Evolutionary conservation across 2,797 vertebrate genomes (phyloP).

Genomic region (Scarus forsteni): DNA sequence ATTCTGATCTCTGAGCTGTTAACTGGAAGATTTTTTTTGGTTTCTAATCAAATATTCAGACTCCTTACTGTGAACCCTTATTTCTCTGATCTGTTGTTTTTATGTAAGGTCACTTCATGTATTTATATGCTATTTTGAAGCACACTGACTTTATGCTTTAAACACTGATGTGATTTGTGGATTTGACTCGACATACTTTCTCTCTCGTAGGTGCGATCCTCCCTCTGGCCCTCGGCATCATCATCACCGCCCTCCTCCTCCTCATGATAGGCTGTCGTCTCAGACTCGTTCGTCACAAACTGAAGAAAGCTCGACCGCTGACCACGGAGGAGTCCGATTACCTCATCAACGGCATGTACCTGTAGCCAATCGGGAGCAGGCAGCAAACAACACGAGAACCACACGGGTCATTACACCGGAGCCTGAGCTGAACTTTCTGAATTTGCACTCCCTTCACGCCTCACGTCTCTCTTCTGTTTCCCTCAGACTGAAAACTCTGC

Average conservation of each 20-base stretch:
- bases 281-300: constrained; percentile 90
- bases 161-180: too few species aligned
- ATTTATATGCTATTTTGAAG: too few species aligned
- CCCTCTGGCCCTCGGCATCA: constrained; percentile 92
- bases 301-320: constrained; percentile 95
- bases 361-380: constrained; percentile 69
- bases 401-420: neutral
- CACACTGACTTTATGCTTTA: neutral
- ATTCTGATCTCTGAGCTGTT: too few species aligned
- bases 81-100: too few species aligned
- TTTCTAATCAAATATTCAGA: too few species aligned
- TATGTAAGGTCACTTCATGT: too few species aligned
- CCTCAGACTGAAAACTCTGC: constrained; percentile 2
- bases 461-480: too few species aligned
- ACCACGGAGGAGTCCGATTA: constrained; percentile 98
- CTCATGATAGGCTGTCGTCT: constrained; percentile 95
- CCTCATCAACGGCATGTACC: constrained; percentile 99
- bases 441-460: constrained; percentile 20
- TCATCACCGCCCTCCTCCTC: constrained; percentile 93
- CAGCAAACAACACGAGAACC: neutral
- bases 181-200: neutral
- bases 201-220: constrained; percentile 90
- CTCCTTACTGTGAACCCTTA: too few species aligned
- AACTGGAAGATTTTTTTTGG: too few species aligned
- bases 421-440: constrained; percentile 27